Percentiles rank a stretch among this genome's conserved stretches.
Evolutionary conservation across 2,113 vertebrate species (phyloP).

Genomic region (Stegastes partitus): DNA sequence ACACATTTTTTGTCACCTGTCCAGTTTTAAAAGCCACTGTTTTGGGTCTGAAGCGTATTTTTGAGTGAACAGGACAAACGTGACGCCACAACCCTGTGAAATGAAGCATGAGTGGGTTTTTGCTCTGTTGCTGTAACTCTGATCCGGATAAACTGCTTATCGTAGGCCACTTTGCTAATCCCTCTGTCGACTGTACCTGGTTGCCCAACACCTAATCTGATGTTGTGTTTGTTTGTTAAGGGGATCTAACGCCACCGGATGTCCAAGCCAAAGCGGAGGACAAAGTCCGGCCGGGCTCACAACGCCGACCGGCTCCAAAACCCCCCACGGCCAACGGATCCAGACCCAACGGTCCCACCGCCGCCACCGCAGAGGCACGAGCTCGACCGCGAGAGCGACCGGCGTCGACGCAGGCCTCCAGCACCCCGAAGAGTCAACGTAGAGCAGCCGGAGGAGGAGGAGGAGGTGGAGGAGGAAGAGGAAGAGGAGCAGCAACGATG

Average conservation of each 20-base stretch:
- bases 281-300: constrained; percentile 88
- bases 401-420: constrained; percentile 43
- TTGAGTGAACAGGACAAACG: background rate
- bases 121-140: constrained; percentile 13
- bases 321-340: constrained; percentile 42
- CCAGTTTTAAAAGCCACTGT: too few species aligned
- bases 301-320: constrained; percentile 69
- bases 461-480: constrained; percentile 57
- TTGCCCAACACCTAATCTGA: constrained; percentile 75
- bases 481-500: constrained; percentile 81
- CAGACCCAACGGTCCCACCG: constrained; percentile 82
- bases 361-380: constrained; percentile 37
- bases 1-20: too few species aligned
- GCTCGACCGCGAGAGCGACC: constrained; percentile 59
- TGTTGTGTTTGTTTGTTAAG: constrained; percentile 76
- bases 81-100: background rate
- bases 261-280: constrained; percentile 90
- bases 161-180: constrained; percentile 55
- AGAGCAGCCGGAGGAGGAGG: constrained; percentile 34
- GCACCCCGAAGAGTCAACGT: constrained; percentile 49
- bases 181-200: constrained; percentile 20
- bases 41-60: too few species aligned
- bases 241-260: constrained; percentile 89
- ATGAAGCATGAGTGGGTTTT: background rate
- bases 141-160: constrained; percentile 42